Evolutionary conservation across 2,113 vertebrate species (phyloP).

Genomic region (Tetraodon nigroviridis): DNA sequence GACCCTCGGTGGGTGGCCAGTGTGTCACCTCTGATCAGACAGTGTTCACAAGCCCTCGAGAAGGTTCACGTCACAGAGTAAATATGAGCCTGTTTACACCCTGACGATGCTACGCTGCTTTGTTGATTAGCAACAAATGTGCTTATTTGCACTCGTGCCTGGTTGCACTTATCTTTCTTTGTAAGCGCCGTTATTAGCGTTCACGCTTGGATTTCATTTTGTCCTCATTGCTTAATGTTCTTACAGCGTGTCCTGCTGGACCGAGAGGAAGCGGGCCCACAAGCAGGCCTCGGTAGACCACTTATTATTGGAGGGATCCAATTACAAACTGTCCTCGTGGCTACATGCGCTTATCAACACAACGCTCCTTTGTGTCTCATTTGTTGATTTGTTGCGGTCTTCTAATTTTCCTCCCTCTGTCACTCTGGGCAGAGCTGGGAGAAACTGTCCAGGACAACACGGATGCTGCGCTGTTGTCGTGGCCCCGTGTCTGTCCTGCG

Average conservation of each 20-base stretch:
- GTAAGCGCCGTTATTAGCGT: conserved; percentile 32
- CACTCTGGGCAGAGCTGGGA: conserved; percentile 39
- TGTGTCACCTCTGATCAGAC: neutral
- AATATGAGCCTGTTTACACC: conserved; percentile 50
- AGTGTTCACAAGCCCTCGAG: neutral
- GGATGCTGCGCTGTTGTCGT: conserved; percentile 35
- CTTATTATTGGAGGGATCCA: conserved; percentile 55
- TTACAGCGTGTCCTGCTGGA: conserved; percentile 50
- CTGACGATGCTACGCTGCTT: conserved; percentile 24
- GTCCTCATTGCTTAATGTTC: conserved; percentile 32
- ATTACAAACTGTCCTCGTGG: conserved; percentile 55
- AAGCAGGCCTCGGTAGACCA: conserved; percentile 55
- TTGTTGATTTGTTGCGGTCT: conserved; percentile 42
- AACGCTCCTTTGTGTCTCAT: conserved; percentile 19
- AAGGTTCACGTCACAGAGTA: conserved; percentile 13
- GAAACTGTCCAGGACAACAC: conserved; percentile 40
- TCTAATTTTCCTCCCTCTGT: conserved; percentile 37
- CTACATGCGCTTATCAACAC: conserved; percentile 19
- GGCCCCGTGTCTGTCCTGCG: conserved; percentile 32
- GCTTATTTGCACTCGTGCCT: conserved; percentile 38
- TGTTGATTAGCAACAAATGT: conserved; percentile 51
- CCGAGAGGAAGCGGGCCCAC: conserved; percentile 43
- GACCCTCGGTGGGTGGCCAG: neutral
- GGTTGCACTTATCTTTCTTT: conserved; percentile 33
- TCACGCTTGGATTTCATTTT: conserved; percentile 48